Evolutionary conservation across 2,888 invertebrate species (phyloP), one percentile per base, ranked within the genome.

Genomic region (Lepidonotus clava): DNA sequence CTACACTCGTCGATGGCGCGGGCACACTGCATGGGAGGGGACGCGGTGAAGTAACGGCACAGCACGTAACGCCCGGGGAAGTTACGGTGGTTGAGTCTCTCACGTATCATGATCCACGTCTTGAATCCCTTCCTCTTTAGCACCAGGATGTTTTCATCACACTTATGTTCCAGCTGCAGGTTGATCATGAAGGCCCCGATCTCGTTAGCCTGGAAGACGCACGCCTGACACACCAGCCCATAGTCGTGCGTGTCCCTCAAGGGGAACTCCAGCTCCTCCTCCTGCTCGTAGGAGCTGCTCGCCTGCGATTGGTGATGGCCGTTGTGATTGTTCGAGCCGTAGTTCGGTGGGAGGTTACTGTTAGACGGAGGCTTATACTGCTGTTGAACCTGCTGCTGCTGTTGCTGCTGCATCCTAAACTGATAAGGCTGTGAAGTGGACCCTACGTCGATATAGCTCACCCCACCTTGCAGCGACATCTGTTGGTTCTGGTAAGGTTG

Each of bases 61-160:
- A 92, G 56, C 24, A 90, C 89, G 86, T 93, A 93, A 21, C 90
- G 90, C 6, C 93, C 92, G 5, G 87, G 87, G 80, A 93, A 93
- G 14, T 90, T 90, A 0, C 92, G 89, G 85, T 93, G 92, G 84
- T 91, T 91, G 28, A 61, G 85, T 8, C 92, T 87, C 85, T 92
- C 92, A 5, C 93, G 87, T 1, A 93, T 91, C 51, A 89, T 86
- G 21, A 91, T 53, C 92, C 92, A 93, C 0, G 61, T 66, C 28
- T 40, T 67, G 5, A 71, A 85, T 0, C 87, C 87, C 61, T 87
- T 90, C 1, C 51, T 51, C 53, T 86, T 89, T 67, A 92, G 89
- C 1, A 90, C 91, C 28, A 93, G 89, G 36, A 92, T 88, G 67
- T 91, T 90, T 86, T 92, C 92, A 51, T 90, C 90, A 88, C 93